phyloP scores from a whole-genome alignment of 1,140 invertebrate species.

The Diorhabda elongata region DNA sequence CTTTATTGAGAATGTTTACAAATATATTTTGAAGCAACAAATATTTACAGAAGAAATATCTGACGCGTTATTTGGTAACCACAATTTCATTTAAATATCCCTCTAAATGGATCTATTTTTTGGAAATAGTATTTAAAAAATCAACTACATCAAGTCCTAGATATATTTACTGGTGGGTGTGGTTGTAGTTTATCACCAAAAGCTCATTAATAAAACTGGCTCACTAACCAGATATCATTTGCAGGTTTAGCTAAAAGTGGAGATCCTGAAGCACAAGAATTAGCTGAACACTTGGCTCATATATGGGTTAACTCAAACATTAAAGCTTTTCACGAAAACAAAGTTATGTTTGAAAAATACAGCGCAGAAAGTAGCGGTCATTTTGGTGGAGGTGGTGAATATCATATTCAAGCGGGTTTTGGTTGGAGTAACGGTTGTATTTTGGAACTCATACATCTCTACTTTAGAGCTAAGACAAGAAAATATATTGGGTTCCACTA shows the following conservation, averaged over 20 bases:
- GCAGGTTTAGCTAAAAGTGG: conserved; percentile 55
- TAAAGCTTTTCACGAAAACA: conserved; percentile 49
- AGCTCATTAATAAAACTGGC: too few species aligned
- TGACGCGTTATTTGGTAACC: too few species aligned
- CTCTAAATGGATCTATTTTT: too few species aligned
- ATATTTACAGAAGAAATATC: too few species aligned
- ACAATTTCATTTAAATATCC: too few species aligned
- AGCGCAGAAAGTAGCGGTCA: conserved; percentile 64
- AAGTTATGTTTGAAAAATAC: conserved; percentile 87
- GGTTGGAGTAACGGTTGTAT: conserved; percentile 90
- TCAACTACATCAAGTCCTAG: too few species aligned
- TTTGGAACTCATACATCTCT: conserved; percentile 32
- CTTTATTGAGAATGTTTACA: too few species aligned
- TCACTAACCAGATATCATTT: too few species aligned
- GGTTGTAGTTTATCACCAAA: too few species aligned
- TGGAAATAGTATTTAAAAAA: too few species aligned
- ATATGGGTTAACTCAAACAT: conserved; percentile 73
- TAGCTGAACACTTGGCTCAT: conserved; percentile 66
- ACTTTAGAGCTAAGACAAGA: conserved; percentile 25
- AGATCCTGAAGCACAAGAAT: conserved; percentile 56
- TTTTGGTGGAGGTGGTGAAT: conserved; percentile 85
- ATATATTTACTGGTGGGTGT: too few species aligned
- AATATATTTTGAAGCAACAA: too few species aligned
- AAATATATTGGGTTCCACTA: conserved; percentile 14
- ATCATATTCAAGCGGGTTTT: conserved; percentile 83